These are phyloP conservation scores for Ptyas mucosa DNA, from an alignment of 2,113 vertebrate genomes.

Conservation along the genomic window DNA sequence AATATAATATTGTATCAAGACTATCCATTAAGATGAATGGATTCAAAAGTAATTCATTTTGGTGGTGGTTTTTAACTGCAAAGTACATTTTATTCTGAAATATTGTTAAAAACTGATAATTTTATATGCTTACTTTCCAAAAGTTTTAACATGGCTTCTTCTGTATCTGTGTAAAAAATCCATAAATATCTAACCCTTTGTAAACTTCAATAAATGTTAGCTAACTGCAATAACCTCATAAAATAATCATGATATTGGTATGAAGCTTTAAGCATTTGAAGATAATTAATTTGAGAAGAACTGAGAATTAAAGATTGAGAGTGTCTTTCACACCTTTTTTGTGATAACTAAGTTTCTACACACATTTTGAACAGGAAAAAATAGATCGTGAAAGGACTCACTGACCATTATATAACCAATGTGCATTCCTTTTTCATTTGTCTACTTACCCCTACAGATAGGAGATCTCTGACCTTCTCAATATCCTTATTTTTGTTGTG, in stretches of 20 bases:
- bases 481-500: background rate
- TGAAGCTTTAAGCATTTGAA: background rate
- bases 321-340: background rate
- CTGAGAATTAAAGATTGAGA: background rate
- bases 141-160: background rate
- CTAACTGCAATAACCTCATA: constrained; percentile 23
- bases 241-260: rapidly evolving
- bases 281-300: background rate
- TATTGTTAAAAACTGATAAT: background rate
- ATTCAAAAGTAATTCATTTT: background rate
- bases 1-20: background rate
- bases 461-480: background rate
- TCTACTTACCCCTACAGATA: background rate
- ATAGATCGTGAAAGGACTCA: background rate
- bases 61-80: background rate
- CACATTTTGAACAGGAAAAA: background rate
- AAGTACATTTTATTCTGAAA: background rate
- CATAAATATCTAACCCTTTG: constrained; percentile 33
- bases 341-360: background rate
- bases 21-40: background rate
- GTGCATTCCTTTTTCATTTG: background rate
- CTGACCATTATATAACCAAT: background rate
- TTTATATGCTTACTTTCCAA: background rate
- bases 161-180: background rate
- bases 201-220: constrained; percentile 35